Conservation (phyloP, 2,113 vertebrate species). For the Pterophyllum scalare region DNA sequence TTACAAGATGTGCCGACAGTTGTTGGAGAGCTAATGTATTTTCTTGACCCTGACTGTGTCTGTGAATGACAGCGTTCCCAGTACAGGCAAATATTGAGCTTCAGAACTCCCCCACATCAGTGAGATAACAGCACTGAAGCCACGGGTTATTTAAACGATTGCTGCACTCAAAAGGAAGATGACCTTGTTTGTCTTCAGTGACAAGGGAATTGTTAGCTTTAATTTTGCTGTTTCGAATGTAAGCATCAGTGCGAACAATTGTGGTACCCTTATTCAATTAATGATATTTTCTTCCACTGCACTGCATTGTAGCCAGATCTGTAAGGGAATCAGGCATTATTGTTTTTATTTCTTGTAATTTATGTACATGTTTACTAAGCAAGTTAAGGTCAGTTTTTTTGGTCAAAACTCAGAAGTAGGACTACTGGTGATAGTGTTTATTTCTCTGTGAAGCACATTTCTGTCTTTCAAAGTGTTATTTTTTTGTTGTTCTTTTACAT, state of each 20-base stretch:
- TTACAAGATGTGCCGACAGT: constrained; percentile 18
- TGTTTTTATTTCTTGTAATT: constrained; percentile 17
- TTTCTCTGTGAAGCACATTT: constrained; percentile 22
- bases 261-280: constrained; percentile 22
- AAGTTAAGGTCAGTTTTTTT: background rate
- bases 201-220: constrained; percentile 36
- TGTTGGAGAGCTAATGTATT: constrained; percentile 19
- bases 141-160: constrained; percentile 24
- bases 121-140: constrained; percentile 22
- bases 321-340: constrained; percentile 23
- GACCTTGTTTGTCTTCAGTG: constrained; percentile 8
- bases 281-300: constrained; percentile 17
- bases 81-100: background rate
- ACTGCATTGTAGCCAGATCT: constrained; percentile 20
- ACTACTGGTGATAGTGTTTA: constrained; percentile 33
- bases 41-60: constrained; percentile 5
- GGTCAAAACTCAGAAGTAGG: constrained; percentile 10
- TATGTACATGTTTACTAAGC: constrained; percentile 15
- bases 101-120: background rate
- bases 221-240: constrained; percentile 23
- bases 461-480: background rate
- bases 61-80: constrained; percentile 2
- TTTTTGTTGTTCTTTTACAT: background rate
- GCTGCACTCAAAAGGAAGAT: constrained; percentile 15
- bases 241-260: constrained; percentile 2